Base-by-base conservation (phyloP, 2,113 vertebrate species). In the Ctenomys sociabilis region DNA sequence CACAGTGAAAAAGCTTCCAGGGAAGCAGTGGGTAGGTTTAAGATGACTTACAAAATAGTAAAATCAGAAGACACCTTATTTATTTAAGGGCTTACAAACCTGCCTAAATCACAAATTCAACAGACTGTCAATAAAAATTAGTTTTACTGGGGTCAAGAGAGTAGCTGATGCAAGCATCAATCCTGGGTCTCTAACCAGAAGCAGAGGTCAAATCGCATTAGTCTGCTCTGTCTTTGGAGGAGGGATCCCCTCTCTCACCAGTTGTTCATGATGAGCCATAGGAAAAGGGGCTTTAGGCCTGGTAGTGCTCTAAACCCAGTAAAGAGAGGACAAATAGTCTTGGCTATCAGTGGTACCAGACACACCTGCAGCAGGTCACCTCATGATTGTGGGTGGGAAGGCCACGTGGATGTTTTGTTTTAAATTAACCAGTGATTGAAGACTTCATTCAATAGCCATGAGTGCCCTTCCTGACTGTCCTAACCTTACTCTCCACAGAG, bases 141-240 rank as follows among this genome's bases (percentile, higher is more conserved):
- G 73, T n/a, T 75, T 96, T 94, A 81, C 68, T 61, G 40, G 91
- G 63, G 73, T 96, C 91, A 78, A 2, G 59, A 35, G 66, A 72
- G n/a, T n/a, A n/a, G n/a, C n/a, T n/a, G n/a, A n/a, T n/a, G n/a
- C n/a, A n/a, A n/a, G n/a, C n/a, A n/a, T n/a, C n/a, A n/a, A n/a
- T 59, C 75, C 66, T 81, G 91, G 68, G 95, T 95, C 95, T 98
- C 96, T 97, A 96, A 98, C 85, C 95, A 96, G 93, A 97, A 91
- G 97, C 93, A 85, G 91, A 88, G n/a, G 0, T n/a, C 92, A 97
- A 97, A 97, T 97, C 97, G 97, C 95, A 97, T 98, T 97, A 98
- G 96, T 97, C 28, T 21, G 3, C 63, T 97, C 93, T 97, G 95
- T 90, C 90, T 95, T 90, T 45, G 63, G 17, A 93, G 32, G 49